Conservation (phyloP, 2,113 vertebrate genomes). For the Microtus oregoni region DNA sequence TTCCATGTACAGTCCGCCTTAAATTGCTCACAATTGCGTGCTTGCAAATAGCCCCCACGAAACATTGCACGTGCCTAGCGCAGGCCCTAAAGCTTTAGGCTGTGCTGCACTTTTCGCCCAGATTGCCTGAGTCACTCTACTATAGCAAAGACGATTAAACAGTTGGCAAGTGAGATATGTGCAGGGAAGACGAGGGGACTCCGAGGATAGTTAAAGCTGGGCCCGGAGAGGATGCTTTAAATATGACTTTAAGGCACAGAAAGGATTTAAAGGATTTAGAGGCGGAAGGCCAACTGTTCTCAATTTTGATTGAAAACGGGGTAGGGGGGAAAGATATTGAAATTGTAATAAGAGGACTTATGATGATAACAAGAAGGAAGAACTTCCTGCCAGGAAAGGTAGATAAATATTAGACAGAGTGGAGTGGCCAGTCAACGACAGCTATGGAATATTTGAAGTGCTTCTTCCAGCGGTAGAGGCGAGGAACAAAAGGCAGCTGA, state of each 20-base stretch:
- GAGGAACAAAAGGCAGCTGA: conserved; percentile 16
- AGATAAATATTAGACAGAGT: conserved; percentile 68
- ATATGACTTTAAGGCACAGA: conserved; percentile 63
- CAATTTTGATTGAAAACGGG: conserved; percentile 69
- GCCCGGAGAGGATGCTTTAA: conserved; percentile 53
- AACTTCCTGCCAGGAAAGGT: conserved; percentile 64
- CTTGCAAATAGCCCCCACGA: conserved; percentile 71
- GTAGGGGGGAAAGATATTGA: conserved; percentile 33
- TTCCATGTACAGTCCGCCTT: conserved; percentile 78
- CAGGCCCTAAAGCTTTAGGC: conserved; percentile 56
- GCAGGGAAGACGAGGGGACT: conserved; percentile 52
- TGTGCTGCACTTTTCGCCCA: conserved; percentile 29
- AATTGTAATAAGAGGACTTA: conserved; percentile 59
- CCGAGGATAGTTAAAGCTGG: conserved; percentile 68
- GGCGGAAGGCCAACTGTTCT: conserved; percentile 64
- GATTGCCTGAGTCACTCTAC: conserved; percentile 47
- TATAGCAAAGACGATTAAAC: conserved; percentile 67
- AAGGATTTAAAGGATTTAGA: conserved; percentile 57
- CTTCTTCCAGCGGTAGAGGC: conserved; percentile 5
- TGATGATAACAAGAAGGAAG: conserved; percentile 73
- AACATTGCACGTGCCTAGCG: conserved; percentile 65
- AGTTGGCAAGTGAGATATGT: conserved; percentile 47
- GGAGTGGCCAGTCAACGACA: not conserved
- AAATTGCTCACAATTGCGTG: conserved; percentile 73
- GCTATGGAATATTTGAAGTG: conserved; percentile 63